Base-by-base conservation (phyloP, 2,113 vertebrate species). In the Conger conger region DNA sequence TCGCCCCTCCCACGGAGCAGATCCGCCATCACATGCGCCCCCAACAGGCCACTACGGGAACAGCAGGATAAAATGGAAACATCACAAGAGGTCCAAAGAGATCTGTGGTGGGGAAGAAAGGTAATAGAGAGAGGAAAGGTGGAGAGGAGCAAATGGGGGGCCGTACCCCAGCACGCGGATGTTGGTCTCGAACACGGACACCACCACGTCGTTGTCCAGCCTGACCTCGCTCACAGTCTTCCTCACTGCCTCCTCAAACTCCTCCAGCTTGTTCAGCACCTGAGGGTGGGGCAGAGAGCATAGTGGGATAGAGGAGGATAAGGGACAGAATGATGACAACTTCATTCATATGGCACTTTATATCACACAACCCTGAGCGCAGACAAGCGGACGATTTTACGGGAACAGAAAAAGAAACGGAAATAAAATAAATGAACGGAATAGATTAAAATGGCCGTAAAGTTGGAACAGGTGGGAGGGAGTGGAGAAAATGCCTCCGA, bases 1-100 rank as follows among this genome's bases (percentile, higher is more conserved):
- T 97, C 95, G 1, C 97, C 97, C 88, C 95, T 95, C n/a, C 97
- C 97, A 88, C 97, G 98, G 93, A 99, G 94, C 97, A 99, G 98
- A 87, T 99, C 93, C 0, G 98, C 98, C 95, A 99, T 95, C 0
- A 98, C 97, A 81, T 99, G 98, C 18, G 97, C 98, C 45, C 98
- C 98, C 83, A 99, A 91, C 84, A 99, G 94, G 88, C 98, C 98
- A 45, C 98, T 99, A 85, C 60, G 83, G 40, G 88, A 73, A 50
- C 33, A 78, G 37, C 79, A 81, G 15, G 30, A 0, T 1, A 50
- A 42, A 42, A 42, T 9, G 3, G 40, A 42, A 42, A 42, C 9
- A 50, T 50, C 45, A 13, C 1, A 50, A 50, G 11, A 50, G 45
- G 1, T 50, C 45, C 45, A 50, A 15, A 45, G 9, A 82, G 50